A percentile compares a stretch with the other conserved stretches of the same genome.
These are phyloP conservation scores for Poeciliopsis occidentalis DNA, from an alignment of 2,113 vertebrate species.

Conservation along the genomic window DNA sequence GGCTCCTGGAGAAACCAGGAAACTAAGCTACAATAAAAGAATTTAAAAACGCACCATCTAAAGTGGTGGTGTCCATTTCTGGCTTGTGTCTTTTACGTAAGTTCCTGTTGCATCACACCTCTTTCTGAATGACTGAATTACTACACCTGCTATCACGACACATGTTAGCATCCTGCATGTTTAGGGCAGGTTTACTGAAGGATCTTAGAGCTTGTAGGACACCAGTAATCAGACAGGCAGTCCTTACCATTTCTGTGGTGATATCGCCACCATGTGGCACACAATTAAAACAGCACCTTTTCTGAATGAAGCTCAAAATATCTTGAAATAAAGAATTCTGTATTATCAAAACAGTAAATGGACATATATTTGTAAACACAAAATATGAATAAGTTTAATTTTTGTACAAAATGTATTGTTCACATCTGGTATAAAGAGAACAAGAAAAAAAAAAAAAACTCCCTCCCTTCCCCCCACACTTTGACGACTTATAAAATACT, in stretches of 20 bases:
- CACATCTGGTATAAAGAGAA: background rate
- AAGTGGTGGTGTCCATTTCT: no score
- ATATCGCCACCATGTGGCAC: constrained; percentile 58
- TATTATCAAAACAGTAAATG: no score
- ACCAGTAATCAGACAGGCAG: background rate
- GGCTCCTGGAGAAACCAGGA: no score
- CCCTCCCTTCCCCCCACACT: background rate
- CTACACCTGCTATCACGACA: no score
- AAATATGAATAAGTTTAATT: background rate
- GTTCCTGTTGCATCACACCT: no score
- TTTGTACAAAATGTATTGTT: background rate
- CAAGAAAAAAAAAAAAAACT: no score
- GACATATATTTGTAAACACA: background rate
- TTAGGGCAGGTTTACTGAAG: no score
- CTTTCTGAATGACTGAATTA: no score
- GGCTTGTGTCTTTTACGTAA: no score
- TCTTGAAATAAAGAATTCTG: background rate
- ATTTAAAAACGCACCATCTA: no score
- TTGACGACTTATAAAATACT: background rate
- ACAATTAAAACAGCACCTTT: background rate
- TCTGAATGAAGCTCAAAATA: background rate
- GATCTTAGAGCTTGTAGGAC: background rate
- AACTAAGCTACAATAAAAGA: no score
- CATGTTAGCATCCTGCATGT: no score
- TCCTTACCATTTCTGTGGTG: constrained; percentile 1